phyloP scores from a whole-genome alignment of 2,797 vertebrate genomes.

The Crypturellus tataupa region DNA sequence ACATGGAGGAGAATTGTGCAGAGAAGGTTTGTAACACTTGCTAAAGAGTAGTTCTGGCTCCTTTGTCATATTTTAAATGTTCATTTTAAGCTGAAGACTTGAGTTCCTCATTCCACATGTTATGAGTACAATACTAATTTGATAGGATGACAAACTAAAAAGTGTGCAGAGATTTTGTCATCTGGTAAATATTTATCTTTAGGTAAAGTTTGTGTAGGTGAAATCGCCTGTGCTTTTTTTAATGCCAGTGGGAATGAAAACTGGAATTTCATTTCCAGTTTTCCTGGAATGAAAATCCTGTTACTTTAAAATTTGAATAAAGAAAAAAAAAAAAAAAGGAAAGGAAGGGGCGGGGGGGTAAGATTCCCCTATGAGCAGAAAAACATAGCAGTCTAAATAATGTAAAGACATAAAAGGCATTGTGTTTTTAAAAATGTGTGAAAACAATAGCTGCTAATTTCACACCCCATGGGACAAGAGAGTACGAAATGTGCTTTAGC shows the following conservation, averaged over 20 bases:
- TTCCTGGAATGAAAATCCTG: constrained; percentile 65
- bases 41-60: background rate
- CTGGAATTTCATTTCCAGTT: no score
- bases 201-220: background rate
- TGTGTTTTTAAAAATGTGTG: constrained; percentile 82
- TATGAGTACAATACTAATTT: background rate
- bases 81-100: background rate
- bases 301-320: constrained; percentile 79
- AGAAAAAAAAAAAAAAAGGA: constrained; percentile 40
- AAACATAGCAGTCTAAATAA: constrained; percentile 75
- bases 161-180: background rate
- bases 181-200: constrained; percentile 33
- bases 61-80: constrained; percentile 22
- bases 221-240: background rate
- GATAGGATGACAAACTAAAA: background rate
- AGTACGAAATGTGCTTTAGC: constrained; percentile 79
- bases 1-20: background rate
- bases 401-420: constrained; percentile 81
- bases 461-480: constrained; percentile 81
- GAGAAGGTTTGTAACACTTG: background rate
- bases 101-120: background rate
- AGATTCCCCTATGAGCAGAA: constrained; percentile 62
- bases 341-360: background rate
- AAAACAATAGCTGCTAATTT: constrained; percentile 87
- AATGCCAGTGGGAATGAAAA: background rate